Evolutionary conservation across 2,888 invertebrate genomes (phyloP).

Genomic region (Linnaemya vulpina): DNA sequence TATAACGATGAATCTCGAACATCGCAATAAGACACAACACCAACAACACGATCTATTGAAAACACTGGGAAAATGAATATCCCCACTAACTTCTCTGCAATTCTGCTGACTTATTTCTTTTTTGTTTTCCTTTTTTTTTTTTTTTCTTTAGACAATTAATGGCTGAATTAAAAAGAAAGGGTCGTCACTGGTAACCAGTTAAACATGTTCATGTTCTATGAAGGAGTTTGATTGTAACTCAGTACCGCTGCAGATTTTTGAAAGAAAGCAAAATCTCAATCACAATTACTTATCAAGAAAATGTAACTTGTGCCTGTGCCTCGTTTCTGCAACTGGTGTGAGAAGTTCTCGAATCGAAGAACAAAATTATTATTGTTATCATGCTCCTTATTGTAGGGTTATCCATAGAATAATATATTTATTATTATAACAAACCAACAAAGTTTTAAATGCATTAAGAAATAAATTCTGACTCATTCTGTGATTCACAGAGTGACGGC

Average conservation of each 20-base stretch:
- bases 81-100: neutral
- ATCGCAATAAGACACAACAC: conserved; percentile 37
- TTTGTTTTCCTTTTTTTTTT: neutral
- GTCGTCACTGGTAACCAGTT: conserved; percentile 31
- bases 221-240: neutral
- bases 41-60: conserved; percentile 26
- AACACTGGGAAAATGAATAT: neutral
- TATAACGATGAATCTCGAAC: conserved; percentile 22
- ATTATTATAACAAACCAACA: too few species aligned
- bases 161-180: conserved; percentile 16
- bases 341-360: too few species aligned
- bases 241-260: neutral
- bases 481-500: too few species aligned
- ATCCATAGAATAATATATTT: too few species aligned
- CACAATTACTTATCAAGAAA: too few species aligned
- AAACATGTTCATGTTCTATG: neutral
- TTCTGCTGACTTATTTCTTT: neutral
- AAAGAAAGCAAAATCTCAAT: neutral
- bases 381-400: too few species aligned
- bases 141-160: neutral
- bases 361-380: too few species aligned
- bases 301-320: too few species aligned
- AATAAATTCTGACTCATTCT: too few species aligned
- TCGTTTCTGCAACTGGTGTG: too few species aligned
- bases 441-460: too few species aligned